Evolutionary conservation across 2,113 vertebrate genomes (phyloP).

Genomic region (Podilymbus podiceps): DNA sequence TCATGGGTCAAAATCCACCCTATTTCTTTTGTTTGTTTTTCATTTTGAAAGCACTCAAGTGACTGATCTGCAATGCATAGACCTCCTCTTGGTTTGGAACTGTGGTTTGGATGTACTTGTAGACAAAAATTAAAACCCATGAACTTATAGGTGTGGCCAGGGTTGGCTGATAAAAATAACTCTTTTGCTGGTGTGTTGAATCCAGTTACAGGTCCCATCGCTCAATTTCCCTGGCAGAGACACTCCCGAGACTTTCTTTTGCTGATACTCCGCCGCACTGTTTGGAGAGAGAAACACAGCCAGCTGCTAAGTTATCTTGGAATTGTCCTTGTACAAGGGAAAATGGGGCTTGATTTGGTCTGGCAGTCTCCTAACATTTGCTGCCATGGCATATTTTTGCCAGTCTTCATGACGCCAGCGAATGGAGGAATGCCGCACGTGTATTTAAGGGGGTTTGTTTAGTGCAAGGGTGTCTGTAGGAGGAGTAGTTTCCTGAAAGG

Average conservation of each 20-base stretch:
- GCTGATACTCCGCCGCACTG: background rate
- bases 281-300: constrained; percentile 11
- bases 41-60: background rate
- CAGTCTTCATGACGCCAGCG: background rate
- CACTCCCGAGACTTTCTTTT: background rate
- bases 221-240: background rate
- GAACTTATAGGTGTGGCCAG: background rate
- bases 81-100: background rate
- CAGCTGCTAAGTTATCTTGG: constrained; percentile 30
- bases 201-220: background rate
- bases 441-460: constrained; percentile 9
- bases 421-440: background rate
- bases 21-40: background rate
- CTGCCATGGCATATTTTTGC: constrained; percentile 57
- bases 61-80: background rate
- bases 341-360: constrained; percentile 40
- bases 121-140: background rate
- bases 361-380: constrained; percentile 30
- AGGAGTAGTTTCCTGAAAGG: constrained; percentile 50
- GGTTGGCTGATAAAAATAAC: background rate
- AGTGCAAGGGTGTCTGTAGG: constrained; percentile 12
- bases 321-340: constrained; percentile 38
- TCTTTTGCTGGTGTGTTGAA: background rate
- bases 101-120: rapidly evolving
- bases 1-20: background rate